Evolutionary conservation across 2,113 vertebrate species (phyloP).

Genomic region (Sakesphorus luctuosus): DNA sequence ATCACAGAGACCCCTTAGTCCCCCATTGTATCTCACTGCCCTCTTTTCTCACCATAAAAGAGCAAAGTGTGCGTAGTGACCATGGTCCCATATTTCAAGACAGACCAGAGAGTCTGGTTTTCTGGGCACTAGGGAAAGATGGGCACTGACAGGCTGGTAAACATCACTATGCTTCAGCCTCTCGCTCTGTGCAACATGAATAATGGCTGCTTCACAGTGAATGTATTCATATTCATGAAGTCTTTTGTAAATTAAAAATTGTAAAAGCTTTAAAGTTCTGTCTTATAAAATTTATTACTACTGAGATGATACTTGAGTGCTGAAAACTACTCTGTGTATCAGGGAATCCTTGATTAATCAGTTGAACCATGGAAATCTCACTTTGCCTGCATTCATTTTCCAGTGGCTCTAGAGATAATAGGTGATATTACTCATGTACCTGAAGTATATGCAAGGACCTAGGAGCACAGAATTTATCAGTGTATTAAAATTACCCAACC

Average conservation of each 20-base stretch:
- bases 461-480: background rate
- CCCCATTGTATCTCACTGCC: background rate
- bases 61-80: background rate
- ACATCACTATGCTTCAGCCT: background rate
- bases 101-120: background rate
- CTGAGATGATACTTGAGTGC: background rate
- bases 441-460: background rate
- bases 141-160: background rate
- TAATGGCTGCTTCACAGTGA: background rate
- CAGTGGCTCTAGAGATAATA: background rate
- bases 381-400: background rate
- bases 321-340: background rate
- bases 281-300: conserved; percentile 4
- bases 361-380: background rate
- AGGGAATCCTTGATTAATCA: background rate
- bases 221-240: background rate
- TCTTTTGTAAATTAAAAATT: conserved; percentile 4
- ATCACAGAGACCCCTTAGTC: background rate
- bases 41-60: background rate
- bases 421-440: background rate
- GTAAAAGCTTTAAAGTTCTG: background rate
- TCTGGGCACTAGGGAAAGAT: background rate
- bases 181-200: background rate
- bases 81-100: background rate
- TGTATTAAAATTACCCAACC: background rate